Evolutionary conservation across 2,797 vertebrate species (phyloP).

Genomic region (Phoxinus dragarum): DNA sequence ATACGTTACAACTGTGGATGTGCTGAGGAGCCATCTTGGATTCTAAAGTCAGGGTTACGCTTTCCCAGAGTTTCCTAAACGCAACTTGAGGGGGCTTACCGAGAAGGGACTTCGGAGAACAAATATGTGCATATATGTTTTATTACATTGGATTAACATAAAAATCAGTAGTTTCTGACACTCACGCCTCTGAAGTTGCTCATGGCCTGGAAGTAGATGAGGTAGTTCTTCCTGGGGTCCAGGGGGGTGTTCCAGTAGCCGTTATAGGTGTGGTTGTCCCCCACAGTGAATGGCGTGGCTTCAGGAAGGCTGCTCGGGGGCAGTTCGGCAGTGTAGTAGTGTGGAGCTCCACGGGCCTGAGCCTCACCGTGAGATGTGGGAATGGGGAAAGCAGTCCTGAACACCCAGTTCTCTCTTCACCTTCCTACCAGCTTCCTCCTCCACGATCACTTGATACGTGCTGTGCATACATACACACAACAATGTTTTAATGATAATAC

Average conservation of each 20-base stretch:
- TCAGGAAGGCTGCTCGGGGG: constrained; percentile 90
- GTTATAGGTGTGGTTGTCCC: constrained; percentile 96
- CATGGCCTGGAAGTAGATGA: constrained; percentile 97
- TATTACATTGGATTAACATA: no score
- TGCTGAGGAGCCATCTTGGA: background rate
- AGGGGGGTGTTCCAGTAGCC: constrained; percentile 97
- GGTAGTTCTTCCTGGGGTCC: constrained; percentile 93
- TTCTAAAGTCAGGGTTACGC: background rate
- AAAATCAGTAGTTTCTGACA: constrained; percentile 39
- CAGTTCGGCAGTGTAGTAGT: constrained; percentile 95
- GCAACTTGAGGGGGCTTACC: no score
- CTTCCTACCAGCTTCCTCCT: constrained; percentile 88
- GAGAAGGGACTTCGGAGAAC: no score
- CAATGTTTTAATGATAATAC: background rate
- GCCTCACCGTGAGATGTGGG: constrained; percentile 89
- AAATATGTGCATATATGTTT: no score
- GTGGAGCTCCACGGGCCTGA: constrained; percentile 84
- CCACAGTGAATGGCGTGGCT: constrained; percentile 94
- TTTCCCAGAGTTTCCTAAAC: no score
- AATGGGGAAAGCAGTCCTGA: constrained; percentile 92
- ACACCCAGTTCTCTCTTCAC: constrained; percentile 87
- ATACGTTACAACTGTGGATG: background rate
- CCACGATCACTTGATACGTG: constrained; percentile 94
- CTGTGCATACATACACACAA: constrained; percentile 67
- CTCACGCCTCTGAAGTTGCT: constrained; percentile 97